Evolutionary conservation across 1,140 invertebrate species (phyloP).

Genomic region (Cylas formicarius): DNA sequence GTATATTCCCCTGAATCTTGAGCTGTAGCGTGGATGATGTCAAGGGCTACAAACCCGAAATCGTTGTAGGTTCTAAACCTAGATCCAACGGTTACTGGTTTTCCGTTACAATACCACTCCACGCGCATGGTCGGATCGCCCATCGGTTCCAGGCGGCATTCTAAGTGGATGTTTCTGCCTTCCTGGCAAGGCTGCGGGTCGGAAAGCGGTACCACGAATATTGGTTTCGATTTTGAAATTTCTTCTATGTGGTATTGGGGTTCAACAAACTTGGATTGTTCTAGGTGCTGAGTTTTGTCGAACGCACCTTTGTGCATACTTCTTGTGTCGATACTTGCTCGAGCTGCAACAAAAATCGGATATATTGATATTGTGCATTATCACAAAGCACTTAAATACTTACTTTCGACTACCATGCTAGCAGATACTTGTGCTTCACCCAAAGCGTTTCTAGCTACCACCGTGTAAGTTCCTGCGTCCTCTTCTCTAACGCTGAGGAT

Average conservation of each 20-base stretch:
- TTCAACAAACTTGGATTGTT: slow-evolving; percentile 77
- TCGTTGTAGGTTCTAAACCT: slow-evolving; percentile 92
- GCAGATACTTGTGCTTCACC: slow-evolving; percentile 77
- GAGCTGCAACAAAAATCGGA: slow-evolving; percentile 51
- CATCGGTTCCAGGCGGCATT: slow-evolving; percentile 86
- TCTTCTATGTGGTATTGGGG: slow-evolving; percentile 87
- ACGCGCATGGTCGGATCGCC: slow-evolving; percentile 92
- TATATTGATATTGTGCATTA: slow-evolving; percentile 11
- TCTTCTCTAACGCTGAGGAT: slow-evolving; percentile 80
- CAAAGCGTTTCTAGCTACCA: slow-evolving; percentile 78
- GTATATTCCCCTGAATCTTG: slow-evolving; percentile 92
- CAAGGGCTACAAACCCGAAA: slow-evolving; percentile 86
- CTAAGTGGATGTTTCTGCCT: slow-evolving; percentile 85
- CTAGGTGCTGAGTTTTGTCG: slow-evolving; percentile 81
- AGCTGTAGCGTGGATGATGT: slow-evolving; percentile 79
- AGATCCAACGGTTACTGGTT: slow-evolving; percentile 78
- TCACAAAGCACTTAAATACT: slow-evolving; percentile 40
- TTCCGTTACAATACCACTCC: slow-evolving; percentile 92
- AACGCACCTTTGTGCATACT: slow-evolving; percentile 78
- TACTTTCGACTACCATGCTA: slow-evolving; percentile 81
- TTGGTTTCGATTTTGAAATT: slow-evolving; percentile 86
- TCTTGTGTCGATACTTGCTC: slow-evolving; percentile 77
- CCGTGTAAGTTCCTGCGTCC: slow-evolving; percentile 81
- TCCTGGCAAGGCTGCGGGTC: slow-evolving; percentile 78
- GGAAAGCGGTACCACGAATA: slow-evolving; percentile 77